Base-by-base conservation (phyloP, 2,888 invertebrate species). In the Perithous albicinctus region DNA sequence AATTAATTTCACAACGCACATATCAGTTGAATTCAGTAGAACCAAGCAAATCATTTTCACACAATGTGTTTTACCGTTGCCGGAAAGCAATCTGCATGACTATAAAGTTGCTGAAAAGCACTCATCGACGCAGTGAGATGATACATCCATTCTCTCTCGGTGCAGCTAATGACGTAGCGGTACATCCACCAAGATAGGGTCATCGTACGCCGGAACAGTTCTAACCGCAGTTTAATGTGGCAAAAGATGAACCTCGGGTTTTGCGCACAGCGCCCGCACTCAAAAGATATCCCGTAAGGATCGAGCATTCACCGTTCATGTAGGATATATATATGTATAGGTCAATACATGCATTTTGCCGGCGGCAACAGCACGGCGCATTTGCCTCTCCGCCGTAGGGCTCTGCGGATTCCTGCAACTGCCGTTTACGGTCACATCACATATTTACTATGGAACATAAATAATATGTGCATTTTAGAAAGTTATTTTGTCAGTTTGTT, bases 131-230 rank as follows among this genome's bases (percentile, higher is more conserved):
- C 18, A 15, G 69, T 20, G 54, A 63, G 43, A 73, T 35, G 41
- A 51, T 72, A 29, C 63, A 80, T 61, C 48, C n/a, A n/a, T n/a
- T n/a, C n/a, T n/a, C 61, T 61, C 35, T 35, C 32, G 35, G 41
- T 23, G 18, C 23, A 20, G 54, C 56, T 72, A 76, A 76, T 76
- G 80, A 69, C 73, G 63, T 74, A 81, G 73, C 81, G 81, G 77
- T 78, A 69, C 18, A 70, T 51, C 61, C 20, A 63, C 67, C 61
- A 67, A 67, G 73, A 69, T 46, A 66, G 69, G 73, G 77, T 81
- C 69, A 81, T 77, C 77, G 81, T 74, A 78, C 63, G 76, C 73
- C 69, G 77, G 67, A 73, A 81, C 81, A 81, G 73, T 81, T 77
- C 63, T 69, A 77, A 64, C 73, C 56, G 38, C 77, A 63, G 77